phyloP scores from a whole-genome alignment of 2,113 vertebrate genomes.

The Podocnemis expansa region DNA sequence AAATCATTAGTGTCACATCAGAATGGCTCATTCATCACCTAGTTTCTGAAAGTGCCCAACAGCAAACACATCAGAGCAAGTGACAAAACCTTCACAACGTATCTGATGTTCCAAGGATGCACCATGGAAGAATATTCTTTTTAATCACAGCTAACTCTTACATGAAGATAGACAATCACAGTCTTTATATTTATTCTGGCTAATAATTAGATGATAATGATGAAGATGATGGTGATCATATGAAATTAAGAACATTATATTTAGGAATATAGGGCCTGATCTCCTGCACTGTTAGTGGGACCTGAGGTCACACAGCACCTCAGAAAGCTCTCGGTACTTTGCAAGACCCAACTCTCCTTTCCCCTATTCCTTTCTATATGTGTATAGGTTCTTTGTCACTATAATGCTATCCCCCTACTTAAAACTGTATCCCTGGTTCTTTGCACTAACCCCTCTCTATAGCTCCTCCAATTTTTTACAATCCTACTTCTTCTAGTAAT shows the following conservation, averaged over 20 bases:
- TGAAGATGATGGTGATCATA: accelerated
- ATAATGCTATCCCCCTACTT: background rate
- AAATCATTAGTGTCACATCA: background rate
- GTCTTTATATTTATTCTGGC: background rate
- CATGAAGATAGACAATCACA: background rate
- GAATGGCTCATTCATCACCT: background rate
- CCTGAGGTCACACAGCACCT: background rate
- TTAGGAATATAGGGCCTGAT: accelerated
- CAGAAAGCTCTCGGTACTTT: background rate
- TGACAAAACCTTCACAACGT: background rate
- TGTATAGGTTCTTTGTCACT: background rate
- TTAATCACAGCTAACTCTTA: accelerated
- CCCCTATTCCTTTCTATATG: background rate
- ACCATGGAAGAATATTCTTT: accelerated
- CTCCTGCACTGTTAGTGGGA: accelerated
- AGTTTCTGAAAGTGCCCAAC: background rate
- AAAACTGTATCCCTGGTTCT: background rate
- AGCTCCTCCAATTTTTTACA: background rate
- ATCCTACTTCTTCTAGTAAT: background rate
- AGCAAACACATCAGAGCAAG: background rate
- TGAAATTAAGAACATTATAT: background rate
- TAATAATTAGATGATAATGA: accelerated
- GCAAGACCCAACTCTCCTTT: background rate
- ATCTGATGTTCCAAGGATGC: background rate
- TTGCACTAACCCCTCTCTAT: background rate